Conservation (phyloP, 2,797 vertebrate genomes). For the Sus cebifrons region DNA sequence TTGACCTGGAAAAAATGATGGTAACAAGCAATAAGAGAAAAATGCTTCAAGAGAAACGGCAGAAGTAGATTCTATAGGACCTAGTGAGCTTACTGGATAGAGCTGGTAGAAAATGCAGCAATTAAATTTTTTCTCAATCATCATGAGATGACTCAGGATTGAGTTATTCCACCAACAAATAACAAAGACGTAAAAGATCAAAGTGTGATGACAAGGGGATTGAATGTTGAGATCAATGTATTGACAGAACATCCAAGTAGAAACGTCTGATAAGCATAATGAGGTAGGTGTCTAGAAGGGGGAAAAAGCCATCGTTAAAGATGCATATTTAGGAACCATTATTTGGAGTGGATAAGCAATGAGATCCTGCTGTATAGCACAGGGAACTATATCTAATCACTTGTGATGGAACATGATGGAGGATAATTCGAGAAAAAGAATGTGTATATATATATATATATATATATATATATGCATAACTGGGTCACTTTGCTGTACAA, state of each 20-base stretch:
- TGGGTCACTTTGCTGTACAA: no score
- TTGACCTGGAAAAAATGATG: neutral
- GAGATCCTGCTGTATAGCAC: no score
- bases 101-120: neutral
- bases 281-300: neutral
- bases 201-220: neutral
- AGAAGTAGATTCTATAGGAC: neutral
- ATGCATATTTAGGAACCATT: neutral
- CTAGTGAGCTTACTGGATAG: neutral
- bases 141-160: neutral
- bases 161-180: neutral
- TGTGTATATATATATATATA: no score
- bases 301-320: neutral
- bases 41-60: neutral
- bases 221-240: neutral
- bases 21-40: neutral
- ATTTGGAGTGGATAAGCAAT: no score
- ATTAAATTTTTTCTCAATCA: slow-evolving; percentile 16
- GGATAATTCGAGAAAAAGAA: no score
- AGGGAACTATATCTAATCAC: no score
- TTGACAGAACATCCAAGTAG: neutral
- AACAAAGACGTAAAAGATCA: neutral
- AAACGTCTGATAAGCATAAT: neutral
- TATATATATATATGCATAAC: no score
- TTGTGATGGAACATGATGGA: no score